A percentile compares a stretch with the other conserved stretches of the same genome.
phyloP scores from a whole-genome alignment of 2,113 vertebrate species.

The Ictalurus furcatus region DNA sequence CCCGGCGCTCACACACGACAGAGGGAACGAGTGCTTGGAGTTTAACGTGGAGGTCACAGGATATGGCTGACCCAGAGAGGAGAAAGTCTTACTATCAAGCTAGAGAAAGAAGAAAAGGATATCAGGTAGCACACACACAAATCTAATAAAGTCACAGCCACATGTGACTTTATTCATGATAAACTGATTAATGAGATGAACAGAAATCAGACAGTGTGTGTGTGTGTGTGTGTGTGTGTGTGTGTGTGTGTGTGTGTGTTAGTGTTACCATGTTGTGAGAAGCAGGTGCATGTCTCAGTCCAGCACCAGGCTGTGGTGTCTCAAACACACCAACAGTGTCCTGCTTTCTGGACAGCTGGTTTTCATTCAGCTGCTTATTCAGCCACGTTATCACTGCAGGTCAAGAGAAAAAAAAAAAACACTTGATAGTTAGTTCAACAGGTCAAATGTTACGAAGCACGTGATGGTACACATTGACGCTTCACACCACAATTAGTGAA shows the following conservation, averaged over 20 bases:
- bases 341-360: constrained; percentile 76
- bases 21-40: constrained; percentile 69
- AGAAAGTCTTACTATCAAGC: constrained; percentile 70
- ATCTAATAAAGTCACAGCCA: not conserved
- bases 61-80: constrained; percentile 68
- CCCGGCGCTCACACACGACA: constrained; percentile 49
- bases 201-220: not conserved
- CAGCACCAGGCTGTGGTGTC: constrained; percentile 52
- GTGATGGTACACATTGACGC: not conserved
- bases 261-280: constrained; percentile 68
- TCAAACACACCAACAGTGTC: constrained; percentile 65
- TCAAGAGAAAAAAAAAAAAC: not conserved
- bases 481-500: not conserved
- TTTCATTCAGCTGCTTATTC: constrained; percentile 94
- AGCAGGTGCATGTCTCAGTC: constrained; percentile 65
- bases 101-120: constrained; percentile 50
- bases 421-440: not conserved
- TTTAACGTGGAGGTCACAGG: constrained; percentile 73
- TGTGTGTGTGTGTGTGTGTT: not conserved
- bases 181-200: not conserved
- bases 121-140: not conserved
- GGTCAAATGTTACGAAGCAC: not conserved
- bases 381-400: constrained; percentile 89
- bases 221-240: not conserved
- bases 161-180: not conserved